Base-by-base conservation (phyloP, 2,113 vertebrate genomes). In the Cebus imitator region DNA sequence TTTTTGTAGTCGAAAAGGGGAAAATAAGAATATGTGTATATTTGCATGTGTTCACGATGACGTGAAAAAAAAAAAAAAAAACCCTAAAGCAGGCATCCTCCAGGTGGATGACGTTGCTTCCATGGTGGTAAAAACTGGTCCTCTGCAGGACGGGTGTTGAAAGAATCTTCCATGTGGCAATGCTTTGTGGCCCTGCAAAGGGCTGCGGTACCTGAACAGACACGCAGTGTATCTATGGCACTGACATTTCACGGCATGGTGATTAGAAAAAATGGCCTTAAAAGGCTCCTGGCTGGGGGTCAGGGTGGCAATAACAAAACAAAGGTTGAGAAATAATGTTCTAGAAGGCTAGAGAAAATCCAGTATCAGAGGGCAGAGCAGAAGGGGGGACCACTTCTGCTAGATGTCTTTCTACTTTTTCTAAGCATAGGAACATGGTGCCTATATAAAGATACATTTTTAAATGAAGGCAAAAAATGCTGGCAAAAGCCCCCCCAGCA, bases 201-300 rank as follows among this genome's bases (percentile, higher is more conserved):
- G 35, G 43, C 72, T 37, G 6, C 1, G 0, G 58, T 9, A 30
- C 90, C 8, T 35, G 27, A 70, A 18, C 9, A 61, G 43, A 37
- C 2, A 50, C 3, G 23, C 0, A 2, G 14, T 1, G 1, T 8
- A 0, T 50, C 75, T 52, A 3, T 3, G 14, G 37, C 4, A 8
- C 3, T 20, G 64, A 45, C 20, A 14, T 27, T 40, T 48, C 73
- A 27, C 0, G 40, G 30, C 21, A 4, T 6, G 18, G 43, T 10
- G 25, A 70, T 43, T 0, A 52, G 43, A 27, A 37, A 40, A 30
- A 45, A 23, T 0, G 20, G 4, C 32, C 40, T 80, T 25, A 81
- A 81, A n/a, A n/a, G 70, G 35, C 11, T 45, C n/a, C 57, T 80
- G 27, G 57, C 68, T 1, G 0, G 32, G 43, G n/a, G 50, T 32